Evolutionary conservation across 2,888 invertebrate species (phyloP).

Genomic region (Latrodectus elegans): DNA sequence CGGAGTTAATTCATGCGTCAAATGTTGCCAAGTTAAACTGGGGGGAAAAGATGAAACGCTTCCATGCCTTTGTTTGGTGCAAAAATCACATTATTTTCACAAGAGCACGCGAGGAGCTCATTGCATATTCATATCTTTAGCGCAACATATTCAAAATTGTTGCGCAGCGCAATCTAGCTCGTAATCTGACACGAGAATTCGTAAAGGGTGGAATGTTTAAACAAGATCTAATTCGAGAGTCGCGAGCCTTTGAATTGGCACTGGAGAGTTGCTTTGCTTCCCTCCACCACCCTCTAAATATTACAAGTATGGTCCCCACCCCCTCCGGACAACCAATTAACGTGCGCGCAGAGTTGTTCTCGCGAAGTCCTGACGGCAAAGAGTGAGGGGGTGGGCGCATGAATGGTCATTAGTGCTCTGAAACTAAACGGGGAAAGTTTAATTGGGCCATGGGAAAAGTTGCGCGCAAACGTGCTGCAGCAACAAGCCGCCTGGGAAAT

Average conservation of each 20-base stretch:
- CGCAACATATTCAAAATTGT: too few relatives aligned
- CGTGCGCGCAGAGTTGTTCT: background rate
- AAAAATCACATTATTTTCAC: too few relatives aligned
- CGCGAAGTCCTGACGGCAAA: background rate
- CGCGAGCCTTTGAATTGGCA: slow-evolving; percentile 10
- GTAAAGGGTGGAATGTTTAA: slow-evolving; percentile 9
- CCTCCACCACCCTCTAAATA: slow-evolving; percentile 2
- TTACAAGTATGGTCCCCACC: slow-evolving; percentile 4
- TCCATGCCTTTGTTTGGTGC: too few relatives aligned
- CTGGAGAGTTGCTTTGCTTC: too few relatives aligned
- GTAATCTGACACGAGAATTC: background rate
- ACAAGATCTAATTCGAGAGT: slow-evolving; percentile 15
- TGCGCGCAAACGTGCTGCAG: slow-evolving; percentile 23
- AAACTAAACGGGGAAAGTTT: slow-evolving; percentile 42
- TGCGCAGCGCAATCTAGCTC: background rate
- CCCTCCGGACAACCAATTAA: slow-evolving; percentile 33
- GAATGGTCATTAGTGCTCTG: slow-evolving; percentile 23
- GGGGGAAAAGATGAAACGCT: too few relatives aligned
- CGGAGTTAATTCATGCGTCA: too few relatives aligned
- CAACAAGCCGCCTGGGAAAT: slow-evolving; percentile 32
- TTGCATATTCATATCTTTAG: too few relatives aligned
- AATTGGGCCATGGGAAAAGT: slow-evolving; percentile 35
- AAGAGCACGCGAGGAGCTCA: too few relatives aligned
- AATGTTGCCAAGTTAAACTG: too few relatives aligned
- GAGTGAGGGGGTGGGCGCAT: background rate